Evolutionary conservation across 2,888 invertebrate species (phyloP), one percentile per base, ranked within the genome.

Genomic region (Xanthorhoe designata): DNA sequence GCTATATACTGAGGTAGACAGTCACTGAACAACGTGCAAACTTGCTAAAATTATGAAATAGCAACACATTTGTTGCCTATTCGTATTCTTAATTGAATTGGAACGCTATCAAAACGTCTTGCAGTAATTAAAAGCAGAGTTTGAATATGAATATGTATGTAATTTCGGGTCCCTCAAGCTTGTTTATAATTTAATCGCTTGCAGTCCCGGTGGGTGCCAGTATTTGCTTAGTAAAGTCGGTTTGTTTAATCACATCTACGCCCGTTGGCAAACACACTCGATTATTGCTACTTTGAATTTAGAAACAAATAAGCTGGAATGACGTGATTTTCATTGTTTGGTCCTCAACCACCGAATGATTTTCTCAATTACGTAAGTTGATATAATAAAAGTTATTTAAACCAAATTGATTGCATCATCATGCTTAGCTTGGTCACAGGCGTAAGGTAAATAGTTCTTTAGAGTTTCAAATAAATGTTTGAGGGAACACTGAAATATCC

Each of bases 131-230:
- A 64, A 57, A 61, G 51, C 57, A 61, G 70, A 75, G 74, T 74
- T 69, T 61, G 70, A 56, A 70, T 69, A 83, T 86, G 82, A 86
- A 87, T 86, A 84, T 86, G 80, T 79, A 85, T 83, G 81, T 80
- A 74, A 80, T 81, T 82, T 75, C 64, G 77, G 71, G 47, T 47
- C 73, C 78, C 66, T 75, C 68, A 76, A 75, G 75, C 71, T 71
- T 79, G 79, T 79, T 82, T 79, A 79, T 84, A 84, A 84, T 83
- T 81, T 75, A 83, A 82, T 82, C 73, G 76, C 68, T 57, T 72
- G 72, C 64, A 78, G 78, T 75, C 75, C 77, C 77, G 75, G 66
- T 75, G 78, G 75, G 79, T 72, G 78, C 71, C 77, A 74, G 74
- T 84, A 78, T 87, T 86, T 85, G 78, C 64, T 49, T 62, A 78